These are phyloP conservation scores for Natator depressus DNA, from an alignment of 2,113 vertebrate genomes.

Conservation along the genomic window DNA sequence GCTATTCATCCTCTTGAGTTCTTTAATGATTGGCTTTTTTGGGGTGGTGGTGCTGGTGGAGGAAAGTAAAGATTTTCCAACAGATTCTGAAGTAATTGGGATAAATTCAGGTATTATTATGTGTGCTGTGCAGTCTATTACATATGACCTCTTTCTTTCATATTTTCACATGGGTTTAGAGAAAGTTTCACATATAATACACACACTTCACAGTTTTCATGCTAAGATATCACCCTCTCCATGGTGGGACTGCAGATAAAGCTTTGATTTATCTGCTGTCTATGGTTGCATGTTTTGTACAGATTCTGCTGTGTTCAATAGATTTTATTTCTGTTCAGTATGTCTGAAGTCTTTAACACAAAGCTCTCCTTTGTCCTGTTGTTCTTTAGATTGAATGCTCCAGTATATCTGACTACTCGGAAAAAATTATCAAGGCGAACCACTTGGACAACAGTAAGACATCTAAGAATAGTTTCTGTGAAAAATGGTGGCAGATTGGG, in stretches of 20 bases:
- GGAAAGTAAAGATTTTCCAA: not conserved
- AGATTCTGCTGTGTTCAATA: not conserved
- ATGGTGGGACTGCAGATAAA: not conserved
- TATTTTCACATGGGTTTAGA: not conserved
- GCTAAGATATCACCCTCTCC: not conserved
- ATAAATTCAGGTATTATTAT: not conserved
- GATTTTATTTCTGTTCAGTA: not conserved
- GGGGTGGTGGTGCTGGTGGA: not conserved
- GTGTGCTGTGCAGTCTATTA: not conserved
- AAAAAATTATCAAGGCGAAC: slow-evolving; percentile 99
- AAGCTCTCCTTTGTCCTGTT: slow-evolving; percentile 31
- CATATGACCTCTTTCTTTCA: not conserved
- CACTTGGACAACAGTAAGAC: slow-evolving; percentile 95
- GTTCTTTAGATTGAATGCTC: slow-evolving; percentile 94
- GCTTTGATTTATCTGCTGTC: not conserved
- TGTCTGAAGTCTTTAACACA: not conserved
- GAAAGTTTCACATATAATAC: not conserved
- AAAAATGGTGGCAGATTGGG: not conserved
- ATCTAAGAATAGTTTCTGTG: not conserved
- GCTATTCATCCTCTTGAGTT: not conserved
- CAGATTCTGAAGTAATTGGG: not conserved
- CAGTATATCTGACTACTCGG: slow-evolving; percentile 98
- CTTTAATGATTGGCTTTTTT: not conserved
- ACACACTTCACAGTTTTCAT: not conserved
- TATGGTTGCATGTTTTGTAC: not conserved